Conservation (phyloP, 2,888 invertebrate genomes). For the Netelia fuscicornis region DNA sequence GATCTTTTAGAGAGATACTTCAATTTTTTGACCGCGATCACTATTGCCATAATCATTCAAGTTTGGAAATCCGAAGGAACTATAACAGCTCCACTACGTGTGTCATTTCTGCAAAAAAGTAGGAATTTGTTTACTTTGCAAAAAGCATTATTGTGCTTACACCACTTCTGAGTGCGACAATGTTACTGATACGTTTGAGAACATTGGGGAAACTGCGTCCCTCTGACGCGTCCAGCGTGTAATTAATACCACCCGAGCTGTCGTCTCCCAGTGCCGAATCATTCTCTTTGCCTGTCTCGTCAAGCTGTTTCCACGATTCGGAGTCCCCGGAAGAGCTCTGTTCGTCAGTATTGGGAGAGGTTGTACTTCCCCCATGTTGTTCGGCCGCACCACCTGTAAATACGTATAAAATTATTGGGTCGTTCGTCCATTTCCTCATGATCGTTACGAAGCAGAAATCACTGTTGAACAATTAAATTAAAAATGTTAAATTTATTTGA, state of each 20-base stretch:
- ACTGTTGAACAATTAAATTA: neutral
- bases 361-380: slow-evolving; percentile 64
- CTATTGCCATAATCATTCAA: neutral
- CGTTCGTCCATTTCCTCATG: neutral
- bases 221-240: slow-evolving; percentile 87
- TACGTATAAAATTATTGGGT: too few relatives aligned
- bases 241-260: slow-evolving; percentile 76
- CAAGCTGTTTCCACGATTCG: slow-evolving; percentile 78
- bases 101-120: neutral
- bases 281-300: slow-evolving; percentile 75
- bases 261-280: slow-evolving; percentile 78
- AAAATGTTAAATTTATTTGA: neutral
- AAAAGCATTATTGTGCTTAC: slow-evolving; percentile 85
- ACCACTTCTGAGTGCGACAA: slow-evolving; percentile 92
- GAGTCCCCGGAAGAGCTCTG: slow-evolving; percentile 80
- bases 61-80: neutral
- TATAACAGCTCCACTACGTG: too few relatives aligned
- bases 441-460: neutral
- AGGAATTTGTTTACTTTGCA: slow-evolving; percentile 11
- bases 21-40: too few relatives aligned
- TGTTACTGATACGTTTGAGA: slow-evolving; percentile 93
- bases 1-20: too few relatives aligned
- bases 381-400: slow-evolving; percentile 24
- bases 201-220: slow-evolving; percentile 95
- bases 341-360: slow-evolving; percentile 78